These are phyloP conservation scores for Periophthalmus modestus DNA, from an alignment of 2,113 vertebrate species.

Conservation along the genomic window DNA sequence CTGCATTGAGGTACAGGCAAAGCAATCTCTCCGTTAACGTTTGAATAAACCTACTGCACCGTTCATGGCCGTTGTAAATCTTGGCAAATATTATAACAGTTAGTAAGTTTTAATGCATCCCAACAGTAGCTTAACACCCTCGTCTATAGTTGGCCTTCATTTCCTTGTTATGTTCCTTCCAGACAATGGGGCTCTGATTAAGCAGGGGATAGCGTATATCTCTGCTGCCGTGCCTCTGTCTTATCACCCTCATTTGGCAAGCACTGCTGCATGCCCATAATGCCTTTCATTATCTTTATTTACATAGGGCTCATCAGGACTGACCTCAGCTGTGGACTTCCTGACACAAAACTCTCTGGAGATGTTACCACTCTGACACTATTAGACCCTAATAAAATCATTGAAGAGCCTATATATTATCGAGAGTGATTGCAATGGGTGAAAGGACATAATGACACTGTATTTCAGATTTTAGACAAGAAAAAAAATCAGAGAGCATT, in stretches of 20 bases:
- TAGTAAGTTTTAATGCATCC: neutral
- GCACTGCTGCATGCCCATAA: slow-evolving; percentile 25
- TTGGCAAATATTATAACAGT: neutral
- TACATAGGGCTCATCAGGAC: slow-evolving; percentile 15
- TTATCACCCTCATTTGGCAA: slow-evolving; percentile 32
- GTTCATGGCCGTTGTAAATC: neutral
- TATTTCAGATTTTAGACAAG: slow-evolving; percentile 13
- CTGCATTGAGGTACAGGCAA: too few species aligned
- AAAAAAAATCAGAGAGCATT: slow-evolving; percentile 31
- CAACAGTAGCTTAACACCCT: slow-evolving; percentile 2
- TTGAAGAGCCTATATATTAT: slow-evolving; percentile 16
- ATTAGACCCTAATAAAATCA: slow-evolving; percentile 14
- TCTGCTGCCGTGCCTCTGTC: slow-evolving; percentile 10
- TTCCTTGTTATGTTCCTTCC: slow-evolving; percentile 22
- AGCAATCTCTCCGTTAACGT: neutral
- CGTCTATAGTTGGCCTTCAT: slow-evolving; percentile 17
- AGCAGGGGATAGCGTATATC: slow-evolving; percentile 13
- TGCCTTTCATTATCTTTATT: slow-evolving; percentile 29
- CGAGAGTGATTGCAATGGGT: slow-evolving; percentile 29
- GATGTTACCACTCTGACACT: slow-evolving; percentile 16
- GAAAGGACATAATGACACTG: slow-evolving; percentile 6
- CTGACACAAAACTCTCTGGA: slow-evolving; percentile 3
- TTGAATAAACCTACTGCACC: neutral
- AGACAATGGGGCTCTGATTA: slow-evolving; percentile 53
- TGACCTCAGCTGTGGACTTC: slow-evolving; percentile 24